Conservation (phyloP, 1,140 invertebrate species). For the Lepidurus arcticus region DNA sequence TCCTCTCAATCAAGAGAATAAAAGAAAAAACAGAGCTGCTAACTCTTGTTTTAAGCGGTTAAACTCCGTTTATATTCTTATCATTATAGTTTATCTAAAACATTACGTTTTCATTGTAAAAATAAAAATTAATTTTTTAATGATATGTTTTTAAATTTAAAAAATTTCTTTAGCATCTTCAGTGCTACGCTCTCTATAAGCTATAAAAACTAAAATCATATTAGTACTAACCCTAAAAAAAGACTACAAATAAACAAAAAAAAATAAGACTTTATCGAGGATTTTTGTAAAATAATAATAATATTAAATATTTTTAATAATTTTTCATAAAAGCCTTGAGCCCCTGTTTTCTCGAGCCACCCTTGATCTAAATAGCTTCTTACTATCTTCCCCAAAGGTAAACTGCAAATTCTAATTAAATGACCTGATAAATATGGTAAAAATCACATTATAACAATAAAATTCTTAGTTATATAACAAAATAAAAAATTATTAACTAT, state of each 20-base stretch:
- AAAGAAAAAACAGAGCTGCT: conserved; percentile 43
- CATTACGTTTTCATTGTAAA: conserved; percentile 55
- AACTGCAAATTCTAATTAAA: conserved; percentile 42
- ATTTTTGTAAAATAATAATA: conserved; percentile 44
- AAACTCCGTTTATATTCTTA: conserved; percentile 49
- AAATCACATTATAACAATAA: conserved; percentile 44
- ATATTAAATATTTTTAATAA: too few relatives aligned
- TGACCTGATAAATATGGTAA: conserved; percentile 45
- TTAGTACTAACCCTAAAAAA: neutral
- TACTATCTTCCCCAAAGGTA: conserved; percentile 39
- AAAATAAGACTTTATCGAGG: conserved; percentile 45
- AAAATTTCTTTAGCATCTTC: conserved; percentile 50
- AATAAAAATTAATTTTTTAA: conserved; percentile 41
- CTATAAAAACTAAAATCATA: conserved; percentile 48
- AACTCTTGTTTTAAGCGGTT: conserved; percentile 44
- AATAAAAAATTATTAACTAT: neutral
- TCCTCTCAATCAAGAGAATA: too few relatives aligned
- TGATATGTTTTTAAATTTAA: conserved; percentile 19
- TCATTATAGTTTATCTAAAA: conserved; percentile 54
- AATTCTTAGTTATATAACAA: conserved; percentile 27
- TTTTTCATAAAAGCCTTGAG: too few relatives aligned
- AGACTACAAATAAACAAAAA: neutral
- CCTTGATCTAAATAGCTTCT: conserved; percentile 46
- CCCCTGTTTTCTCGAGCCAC: conserved; percentile 48
- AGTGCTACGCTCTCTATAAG: conserved; percentile 55